Evolutionary conservation across 2,113 vertebrate genomes (phyloP).

Genomic region (Tylochromis polylepis): DNA sequence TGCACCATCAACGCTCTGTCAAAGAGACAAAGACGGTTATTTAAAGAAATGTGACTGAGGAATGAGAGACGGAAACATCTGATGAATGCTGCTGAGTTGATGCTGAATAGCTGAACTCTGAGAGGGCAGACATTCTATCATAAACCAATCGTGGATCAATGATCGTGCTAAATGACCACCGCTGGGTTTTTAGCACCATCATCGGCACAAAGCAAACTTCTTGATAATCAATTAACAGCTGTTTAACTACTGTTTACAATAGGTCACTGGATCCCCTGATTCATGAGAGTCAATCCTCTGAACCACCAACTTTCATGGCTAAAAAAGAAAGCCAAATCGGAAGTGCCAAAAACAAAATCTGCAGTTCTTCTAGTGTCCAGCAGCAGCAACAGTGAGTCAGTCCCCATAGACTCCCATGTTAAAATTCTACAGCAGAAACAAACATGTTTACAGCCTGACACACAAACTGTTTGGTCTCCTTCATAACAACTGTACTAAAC

Average conservation of each 20-base stretch:
- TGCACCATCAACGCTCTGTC: constrained; percentile 32
- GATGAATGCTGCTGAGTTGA: background rate
- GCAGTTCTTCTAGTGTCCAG: background rate
- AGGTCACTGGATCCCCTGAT: background rate
- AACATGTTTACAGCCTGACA: background rate
- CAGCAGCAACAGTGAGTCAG: background rate
- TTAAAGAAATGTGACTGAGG: background rate
- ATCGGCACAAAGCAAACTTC: background rate
- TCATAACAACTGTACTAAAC: too few species aligned
- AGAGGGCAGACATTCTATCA: background rate
- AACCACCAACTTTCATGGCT: background rate
- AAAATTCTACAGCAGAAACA: background rate
- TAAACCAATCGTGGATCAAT: background rate
- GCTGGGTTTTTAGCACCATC: background rate
- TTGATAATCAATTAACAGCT: background rate
- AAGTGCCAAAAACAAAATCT: background rate
- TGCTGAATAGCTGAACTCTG: background rate
- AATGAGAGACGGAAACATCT: background rate
- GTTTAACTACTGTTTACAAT: background rate
- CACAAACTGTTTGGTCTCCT: background rate
- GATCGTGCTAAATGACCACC: background rate
- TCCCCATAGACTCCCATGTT: accelerated
- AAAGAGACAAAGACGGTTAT: background rate
- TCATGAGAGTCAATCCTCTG: background rate
- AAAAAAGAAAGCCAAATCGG: background rate